Conservation (phyloP, 64 coral and sea anemone species). For the Porites australiensis region DNA sequence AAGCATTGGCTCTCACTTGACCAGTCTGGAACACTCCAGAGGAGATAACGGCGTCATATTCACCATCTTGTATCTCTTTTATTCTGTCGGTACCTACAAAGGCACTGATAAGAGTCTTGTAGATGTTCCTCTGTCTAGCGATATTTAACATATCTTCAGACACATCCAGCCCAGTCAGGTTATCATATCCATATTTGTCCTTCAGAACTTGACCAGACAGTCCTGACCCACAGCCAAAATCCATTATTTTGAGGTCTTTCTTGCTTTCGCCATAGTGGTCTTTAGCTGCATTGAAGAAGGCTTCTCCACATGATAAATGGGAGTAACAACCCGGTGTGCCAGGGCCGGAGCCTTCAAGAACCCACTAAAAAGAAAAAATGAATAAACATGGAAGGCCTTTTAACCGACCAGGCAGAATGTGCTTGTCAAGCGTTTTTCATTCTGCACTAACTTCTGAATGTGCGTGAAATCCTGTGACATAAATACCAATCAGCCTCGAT, state of each 20-base stretch:
- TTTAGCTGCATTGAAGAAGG: not conserved
- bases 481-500: no score
- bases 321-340: not conserved
- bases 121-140: constrained; percentile 14
- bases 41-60: constrained; percentile 32
- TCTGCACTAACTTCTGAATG: no score
- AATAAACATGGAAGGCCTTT: no score
- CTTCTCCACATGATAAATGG: not conserved
- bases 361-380: not conserved
- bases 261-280: not conserved
- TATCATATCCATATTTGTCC: constrained; percentile 20
- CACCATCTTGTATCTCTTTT: not conserved
- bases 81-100: constrained; percentile 1
- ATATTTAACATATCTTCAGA: constrained; percentile 49
- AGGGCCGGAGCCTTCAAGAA: not conserved
- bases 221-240: constrained; percentile 37
- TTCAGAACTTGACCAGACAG: constrained; percentile 18
- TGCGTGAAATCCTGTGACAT: no score
- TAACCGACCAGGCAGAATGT: no score
- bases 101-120: constrained; percentile 43
- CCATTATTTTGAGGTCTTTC: not conserved
- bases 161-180: constrained; percentile 34
- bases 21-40: constrained; percentile 23
- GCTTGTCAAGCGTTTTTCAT: no score
- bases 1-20: not conserved